These are phyloP conservation scores for Typhlomys cinereus DNA, from an alignment of 2,113 vertebrate genomes.

Conservation along the genomic window DNA sequence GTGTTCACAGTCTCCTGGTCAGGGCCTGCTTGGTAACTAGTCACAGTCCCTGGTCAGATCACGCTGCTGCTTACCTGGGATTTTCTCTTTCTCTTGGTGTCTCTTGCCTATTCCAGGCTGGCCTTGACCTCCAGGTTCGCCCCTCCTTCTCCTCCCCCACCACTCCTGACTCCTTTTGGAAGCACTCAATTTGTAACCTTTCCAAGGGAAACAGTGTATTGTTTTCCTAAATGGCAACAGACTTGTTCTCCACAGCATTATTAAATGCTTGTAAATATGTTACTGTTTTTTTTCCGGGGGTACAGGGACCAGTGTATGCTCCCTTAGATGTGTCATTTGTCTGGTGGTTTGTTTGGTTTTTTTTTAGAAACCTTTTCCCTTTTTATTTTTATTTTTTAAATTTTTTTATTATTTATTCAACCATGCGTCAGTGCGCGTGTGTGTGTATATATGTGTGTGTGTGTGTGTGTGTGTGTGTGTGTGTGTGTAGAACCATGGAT, in stretches of 20 bases:
- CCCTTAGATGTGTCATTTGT: not conserved
- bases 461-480: too few relatives aligned
- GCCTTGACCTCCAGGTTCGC: not conserved
- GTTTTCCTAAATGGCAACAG: constrained; percentile 31
- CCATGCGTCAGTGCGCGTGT: not conserved
- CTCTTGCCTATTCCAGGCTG: not conserved
- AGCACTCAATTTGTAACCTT: constrained; percentile 51
- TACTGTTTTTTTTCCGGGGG: constrained; percentile 10
- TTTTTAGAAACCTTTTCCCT: not conserved
- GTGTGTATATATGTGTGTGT: not conserved
- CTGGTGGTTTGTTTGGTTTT: not conserved
- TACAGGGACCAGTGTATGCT: not conserved
- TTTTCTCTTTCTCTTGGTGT: not conserved
- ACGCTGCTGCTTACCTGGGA: not conserved
- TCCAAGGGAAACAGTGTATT: constrained; percentile 26
- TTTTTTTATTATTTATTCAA: not conserved
- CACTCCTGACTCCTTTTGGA: not conserved
- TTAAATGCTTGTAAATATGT: constrained; percentile 73
- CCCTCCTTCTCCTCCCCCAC: not conserved
- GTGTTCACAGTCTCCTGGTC: not conserved
- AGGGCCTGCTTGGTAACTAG: not conserved
- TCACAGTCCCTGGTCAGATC: not conserved
- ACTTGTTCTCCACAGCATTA: constrained; percentile 57
- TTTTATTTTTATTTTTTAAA: not conserved
- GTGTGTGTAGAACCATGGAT: too few relatives aligned